Evolutionary conservation across 2,888 invertebrate species (phyloP), one percentile per base, ranked within the genome.

Genomic region (Leucania comma): DNA sequence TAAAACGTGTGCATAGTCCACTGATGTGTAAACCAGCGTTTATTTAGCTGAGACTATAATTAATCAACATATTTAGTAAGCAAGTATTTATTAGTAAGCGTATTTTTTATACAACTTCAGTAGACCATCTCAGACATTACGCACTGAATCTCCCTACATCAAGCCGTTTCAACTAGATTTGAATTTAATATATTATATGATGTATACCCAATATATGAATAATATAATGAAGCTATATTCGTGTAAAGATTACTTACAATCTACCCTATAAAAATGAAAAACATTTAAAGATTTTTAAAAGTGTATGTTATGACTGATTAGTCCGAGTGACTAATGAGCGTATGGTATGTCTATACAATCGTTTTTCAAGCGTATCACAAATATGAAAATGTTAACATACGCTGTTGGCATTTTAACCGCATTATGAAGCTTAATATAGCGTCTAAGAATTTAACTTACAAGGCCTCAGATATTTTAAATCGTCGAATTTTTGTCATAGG

Each of bases 81-180:
- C 22, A 46, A 29, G 29, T 73, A 63, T 71, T 62, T 17, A 72
- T 53, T 22, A 72, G 35, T 71, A 72, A 71, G 63, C 70, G 53
- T 63, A 72, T 8, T 46, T 60, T 35, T 50, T 9, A 32, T 0
- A 42, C 29, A 1, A 62, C 20, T 63, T 62, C 22, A 72, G 51
- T 63, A 62, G 42, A 53, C 14, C n/a, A 22, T 51, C 3, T 24
- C 29, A n/a, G 12, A 48, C 3, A 32, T 69, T 48, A 26, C 17
- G 3, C 26, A 26, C 2, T 50, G 38, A 35, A 50, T 35, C 35
- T 3, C 12, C 24, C 38, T 29, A 65, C 24, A 20, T 35, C 3
- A 46, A 54, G 32, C 22, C 54, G 17, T 24, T 22, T 8, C 8
- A 17, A 26, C 35, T 24, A 24, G 9, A 35, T 1, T 14, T 35